A percentile compares a stretch with the other conserved stretches of the same genome.
These are phyloP conservation scores for Percopsis omiscomaycus DNA, from an alignment of 2,797 vertebrate genomes.

Conservation along the genomic window DNA sequence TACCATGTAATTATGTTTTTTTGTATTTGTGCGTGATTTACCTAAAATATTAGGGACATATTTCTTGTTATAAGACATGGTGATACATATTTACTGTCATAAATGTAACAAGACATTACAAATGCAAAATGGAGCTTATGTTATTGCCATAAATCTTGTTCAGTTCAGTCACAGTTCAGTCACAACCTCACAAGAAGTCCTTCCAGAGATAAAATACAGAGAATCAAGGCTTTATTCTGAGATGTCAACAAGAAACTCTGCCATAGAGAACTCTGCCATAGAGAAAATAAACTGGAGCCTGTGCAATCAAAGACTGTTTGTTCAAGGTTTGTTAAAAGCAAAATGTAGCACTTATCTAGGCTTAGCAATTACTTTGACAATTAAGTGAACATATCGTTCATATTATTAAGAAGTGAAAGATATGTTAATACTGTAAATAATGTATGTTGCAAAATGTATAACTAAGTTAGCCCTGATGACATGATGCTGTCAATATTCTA, in stretches of 20 bases:
- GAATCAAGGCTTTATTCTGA: neutral
- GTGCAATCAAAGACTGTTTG: no score
- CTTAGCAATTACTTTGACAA: no score
- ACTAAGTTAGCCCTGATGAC: no score
- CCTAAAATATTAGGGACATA: neutral
- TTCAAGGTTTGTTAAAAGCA: no score
- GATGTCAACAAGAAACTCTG: neutral
- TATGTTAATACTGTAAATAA: no score
- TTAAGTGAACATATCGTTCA: no score
- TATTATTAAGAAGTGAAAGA: no score
- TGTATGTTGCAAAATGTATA: no score
- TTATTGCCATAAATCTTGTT: neutral
- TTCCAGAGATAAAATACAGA: neutral
- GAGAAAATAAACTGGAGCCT: no score
- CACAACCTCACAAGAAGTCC: neutral
- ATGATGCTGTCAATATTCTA: no score
- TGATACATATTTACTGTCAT: neutral
- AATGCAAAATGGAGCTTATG: neutral
- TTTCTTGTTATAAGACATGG: neutral
- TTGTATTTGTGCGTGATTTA: constrained; percentile 3
- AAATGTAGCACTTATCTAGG: no score
- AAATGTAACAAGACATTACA: neutral
- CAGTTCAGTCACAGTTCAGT: neutral
- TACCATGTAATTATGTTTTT: neutral
- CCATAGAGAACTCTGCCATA: neutral